A percentile compares a stretch with the other conserved stretches of the same genome.
Conservation (phyloP, 2,888 invertebrate genomes). For the Hyles lineata region DNA sequence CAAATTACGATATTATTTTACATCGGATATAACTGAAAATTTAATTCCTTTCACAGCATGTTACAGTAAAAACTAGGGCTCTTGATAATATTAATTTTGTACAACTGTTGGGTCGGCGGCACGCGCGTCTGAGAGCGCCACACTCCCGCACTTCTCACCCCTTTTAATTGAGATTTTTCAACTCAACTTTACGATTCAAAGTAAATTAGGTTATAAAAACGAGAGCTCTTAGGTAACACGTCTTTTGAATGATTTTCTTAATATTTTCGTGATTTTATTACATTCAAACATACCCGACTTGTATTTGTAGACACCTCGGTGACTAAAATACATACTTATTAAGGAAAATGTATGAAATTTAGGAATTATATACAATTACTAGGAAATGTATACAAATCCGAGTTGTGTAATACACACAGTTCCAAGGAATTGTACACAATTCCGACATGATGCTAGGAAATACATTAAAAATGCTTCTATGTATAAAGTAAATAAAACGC, state of each 20-base stretch:
- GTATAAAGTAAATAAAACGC: too few relatives aligned
- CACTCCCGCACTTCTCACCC: slow-evolving; percentile 12
- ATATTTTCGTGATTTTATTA: neutral
- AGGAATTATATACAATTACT: too few relatives aligned
- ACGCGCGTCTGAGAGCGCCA: slow-evolving; percentile 4
- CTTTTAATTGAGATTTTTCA: slow-evolving; percentile 26
- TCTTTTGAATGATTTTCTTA: neutral
- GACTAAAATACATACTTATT: too few relatives aligned
- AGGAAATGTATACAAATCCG: too few relatives aligned
- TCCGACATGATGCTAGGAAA: too few relatives aligned
- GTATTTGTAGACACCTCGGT: neutral
- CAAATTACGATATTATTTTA: too few relatives aligned
- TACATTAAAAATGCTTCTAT: too few relatives aligned
- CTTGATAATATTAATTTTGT: slow-evolving; percentile 5
- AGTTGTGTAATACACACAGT: too few relatives aligned
- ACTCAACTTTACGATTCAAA: slow-evolving; percentile 12
- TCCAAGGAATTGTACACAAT: too few relatives aligned
- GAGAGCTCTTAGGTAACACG: slow-evolving; percentile 18
- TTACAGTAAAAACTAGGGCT: neutral
- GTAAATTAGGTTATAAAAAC: slow-evolving; percentile 21
- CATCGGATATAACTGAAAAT: neutral
- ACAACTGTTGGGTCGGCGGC: neutral
- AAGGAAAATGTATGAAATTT: too few relatives aligned
- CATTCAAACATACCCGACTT: neutral
- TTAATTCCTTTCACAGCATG: too few relatives aligned